Evolutionary conservation across 2,888 invertebrate genomes (phyloP).

Genomic region (Eristalis pertinax): DNA sequence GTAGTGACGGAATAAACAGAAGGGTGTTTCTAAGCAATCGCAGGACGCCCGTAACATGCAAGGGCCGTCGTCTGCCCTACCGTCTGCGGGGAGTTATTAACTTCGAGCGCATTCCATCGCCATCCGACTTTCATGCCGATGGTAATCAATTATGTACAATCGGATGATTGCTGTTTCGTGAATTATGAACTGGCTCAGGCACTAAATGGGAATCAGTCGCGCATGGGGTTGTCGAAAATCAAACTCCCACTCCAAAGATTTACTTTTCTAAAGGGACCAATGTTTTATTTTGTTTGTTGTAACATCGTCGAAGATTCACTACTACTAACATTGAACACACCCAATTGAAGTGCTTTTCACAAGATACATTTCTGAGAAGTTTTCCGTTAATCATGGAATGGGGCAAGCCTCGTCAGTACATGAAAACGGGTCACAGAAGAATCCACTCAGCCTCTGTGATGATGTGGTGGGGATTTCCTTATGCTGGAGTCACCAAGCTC

Average conservation of each 20-base stretch:
- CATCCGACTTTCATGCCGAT: neutral
- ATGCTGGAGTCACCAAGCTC: too few species aligned
- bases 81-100: slow-evolving; percentile 43
- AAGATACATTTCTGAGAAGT: too few species aligned
- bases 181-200: neutral
- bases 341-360: too few species aligned
- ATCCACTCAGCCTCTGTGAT: too few species aligned
- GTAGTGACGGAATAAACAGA: slow-evolving; percentile 58
- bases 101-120: slow-evolving; percentile 45
- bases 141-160: slow-evolving; percentile 35
- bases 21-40: slow-evolving; percentile 70
- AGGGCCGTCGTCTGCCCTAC: slow-evolving; percentile 6
- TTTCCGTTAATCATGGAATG: too few species aligned
- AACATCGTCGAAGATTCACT: too few species aligned
- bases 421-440: too few species aligned
- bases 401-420: too few species aligned
- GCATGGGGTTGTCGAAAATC: neutral
- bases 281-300: neutral
- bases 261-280: neutral
- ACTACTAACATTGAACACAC: too few species aligned
- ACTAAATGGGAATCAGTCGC: too few species aligned
- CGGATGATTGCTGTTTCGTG: slow-evolving; percentile 17
- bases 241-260: neutral
- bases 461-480: too few species aligned
- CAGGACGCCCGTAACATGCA: slow-evolving; percentile 44